phyloP scores from a whole-genome alignment of 2,113 vertebrate genomes.

The Erythrocercus mccallii region DNA sequence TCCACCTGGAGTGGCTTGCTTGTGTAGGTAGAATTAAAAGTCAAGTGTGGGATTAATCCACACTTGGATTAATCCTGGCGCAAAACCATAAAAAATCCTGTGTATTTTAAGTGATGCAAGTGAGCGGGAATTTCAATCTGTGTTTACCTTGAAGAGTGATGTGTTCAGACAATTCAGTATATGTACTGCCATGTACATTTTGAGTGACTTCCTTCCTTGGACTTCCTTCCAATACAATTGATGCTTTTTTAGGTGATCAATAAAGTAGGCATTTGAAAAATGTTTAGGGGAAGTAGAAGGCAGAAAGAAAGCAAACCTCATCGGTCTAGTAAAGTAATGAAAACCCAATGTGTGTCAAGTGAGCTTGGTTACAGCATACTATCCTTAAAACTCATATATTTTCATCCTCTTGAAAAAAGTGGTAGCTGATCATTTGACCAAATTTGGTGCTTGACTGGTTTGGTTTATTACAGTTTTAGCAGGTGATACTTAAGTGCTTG shows the following conservation, averaged over 20 bases:
- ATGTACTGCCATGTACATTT: background rate
- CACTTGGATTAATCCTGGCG: background rate
- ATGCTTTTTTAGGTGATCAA: background rate
- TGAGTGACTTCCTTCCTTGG: background rate
- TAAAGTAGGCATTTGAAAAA: background rate
- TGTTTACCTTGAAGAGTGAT: background rate
- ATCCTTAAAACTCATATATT: background rate
- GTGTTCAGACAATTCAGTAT: background rate
- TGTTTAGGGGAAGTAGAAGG: background rate
- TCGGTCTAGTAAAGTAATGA: background rate
- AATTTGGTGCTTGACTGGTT: background rate
- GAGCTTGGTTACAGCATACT: background rate
- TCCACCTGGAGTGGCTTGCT: background rate
- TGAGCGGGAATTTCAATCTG: background rate
- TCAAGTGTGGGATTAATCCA: background rate
- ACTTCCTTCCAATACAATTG: background rate
- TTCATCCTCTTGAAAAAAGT: background rate
- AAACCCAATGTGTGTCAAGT: fast-evolving
- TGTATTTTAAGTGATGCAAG: background rate
- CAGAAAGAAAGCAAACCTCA: background rate
- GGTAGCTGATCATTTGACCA: background rate
- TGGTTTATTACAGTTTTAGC: background rate
- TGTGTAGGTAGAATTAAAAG: background rate
- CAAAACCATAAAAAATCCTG: background rate
- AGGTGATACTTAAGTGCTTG: background rate